These are phyloP conservation scores for Tamias sibiricus DNA, from an alignment of 2,113 vertebrate species.

Conservation along the genomic window DNA sequence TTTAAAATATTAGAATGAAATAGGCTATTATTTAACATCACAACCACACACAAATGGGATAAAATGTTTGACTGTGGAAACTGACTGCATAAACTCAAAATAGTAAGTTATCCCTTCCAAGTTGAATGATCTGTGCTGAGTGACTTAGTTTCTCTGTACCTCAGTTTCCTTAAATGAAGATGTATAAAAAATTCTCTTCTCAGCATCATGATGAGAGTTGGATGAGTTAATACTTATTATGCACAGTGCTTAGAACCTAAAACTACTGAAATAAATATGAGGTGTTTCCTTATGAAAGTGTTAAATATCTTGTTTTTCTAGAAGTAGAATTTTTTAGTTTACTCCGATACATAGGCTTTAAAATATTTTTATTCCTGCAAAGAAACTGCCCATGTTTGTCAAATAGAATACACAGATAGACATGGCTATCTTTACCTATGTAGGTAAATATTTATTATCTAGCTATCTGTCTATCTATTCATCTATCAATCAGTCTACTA, in stretches of 20 bases:
- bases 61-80: neutral
- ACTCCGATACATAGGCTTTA: neutral
- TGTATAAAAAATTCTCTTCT: neutral
- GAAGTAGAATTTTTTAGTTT: neutral
- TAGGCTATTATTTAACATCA: too few species aligned
- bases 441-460: neutral
- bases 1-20: neutral
- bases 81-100: neutral
- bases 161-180: neutral
- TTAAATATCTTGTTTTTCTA: neutral
- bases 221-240: neutral
- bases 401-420: neutral
- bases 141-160: neutral
- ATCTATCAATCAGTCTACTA: neutral
- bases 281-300: neutral
- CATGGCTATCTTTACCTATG: neutral
- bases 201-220: neutral
- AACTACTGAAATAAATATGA: neutral
- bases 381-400: neutral
- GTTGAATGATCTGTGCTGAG: neutral
- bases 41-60: neutral
- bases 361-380: neutral
- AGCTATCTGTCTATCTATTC: too few species aligned
- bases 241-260: neutral
- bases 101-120: neutral